Evolutionary conservation across 1,140 invertebrate species (phyloP).

Genomic region (Halictus rubicundus): DNA sequence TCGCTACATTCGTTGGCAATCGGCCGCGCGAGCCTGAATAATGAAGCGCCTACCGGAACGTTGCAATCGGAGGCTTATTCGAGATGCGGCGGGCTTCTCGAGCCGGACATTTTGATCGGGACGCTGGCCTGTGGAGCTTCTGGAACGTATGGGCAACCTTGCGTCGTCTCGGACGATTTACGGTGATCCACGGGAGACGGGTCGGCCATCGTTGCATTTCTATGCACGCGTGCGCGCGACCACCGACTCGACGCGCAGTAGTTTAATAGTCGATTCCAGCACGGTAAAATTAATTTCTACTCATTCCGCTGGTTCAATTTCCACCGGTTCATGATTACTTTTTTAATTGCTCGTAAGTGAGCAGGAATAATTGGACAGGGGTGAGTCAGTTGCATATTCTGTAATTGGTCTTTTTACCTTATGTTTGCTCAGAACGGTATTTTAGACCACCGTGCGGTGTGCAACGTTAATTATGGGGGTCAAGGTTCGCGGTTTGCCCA

Average conservation of each 20-base stretch:
- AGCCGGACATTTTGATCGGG: not conserved
- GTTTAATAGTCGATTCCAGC: too few relatives aligned
- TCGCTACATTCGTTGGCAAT: slow-evolving; percentile 21
- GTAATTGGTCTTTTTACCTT: too few relatives aligned
- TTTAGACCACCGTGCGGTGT: not conserved
- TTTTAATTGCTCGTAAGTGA: too few relatives aligned
- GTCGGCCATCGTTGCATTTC: not conserved
- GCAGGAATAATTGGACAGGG: too few relatives aligned
- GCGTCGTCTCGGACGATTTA: slow-evolving; percentile 1
- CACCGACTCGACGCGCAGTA: too few relatives aligned
- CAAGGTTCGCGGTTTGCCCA: slow-evolving; percentile 53
- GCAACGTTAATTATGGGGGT: slow-evolving; percentile 30
- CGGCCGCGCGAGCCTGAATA: slow-evolving; percentile 26
- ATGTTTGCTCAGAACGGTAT: not conserved
- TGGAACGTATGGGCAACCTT: not conserved
- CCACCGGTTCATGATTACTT: too few relatives aligned
- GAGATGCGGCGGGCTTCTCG: not conserved
- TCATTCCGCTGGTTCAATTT: too few relatives aligned
- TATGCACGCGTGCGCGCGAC: slow-evolving; percentile 16
- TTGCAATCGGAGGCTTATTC: slow-evolving; percentile 13
- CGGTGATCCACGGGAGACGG: slow-evolving; percentile 7
- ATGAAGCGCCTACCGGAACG: slow-evolving; percentile 5
- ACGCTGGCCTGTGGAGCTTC: too few relatives aligned
- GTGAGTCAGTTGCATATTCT: too few relatives aligned
- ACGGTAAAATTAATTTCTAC: too few relatives aligned